Evolutionary conservation across 2,113 vertebrate species (phyloP), one percentile per base, ranked within the genome.

Genomic region (Prietella phreatophila): DNA sequence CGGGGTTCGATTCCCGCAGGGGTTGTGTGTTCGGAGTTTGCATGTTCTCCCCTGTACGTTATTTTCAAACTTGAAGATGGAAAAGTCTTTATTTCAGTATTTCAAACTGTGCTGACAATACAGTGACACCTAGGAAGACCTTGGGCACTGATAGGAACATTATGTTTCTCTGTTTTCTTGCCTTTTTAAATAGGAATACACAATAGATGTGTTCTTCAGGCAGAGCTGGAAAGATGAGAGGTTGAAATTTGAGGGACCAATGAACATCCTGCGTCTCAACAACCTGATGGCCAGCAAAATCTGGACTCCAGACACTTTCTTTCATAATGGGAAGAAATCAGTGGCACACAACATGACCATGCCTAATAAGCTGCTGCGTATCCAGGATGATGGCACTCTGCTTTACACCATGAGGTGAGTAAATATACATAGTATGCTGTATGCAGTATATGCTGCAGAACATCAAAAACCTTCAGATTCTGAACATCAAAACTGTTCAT

Each of bases 281-380:
- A 99, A 99, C 92, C 94, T 99, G 93, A 99, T 99, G 98, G 98
- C 98, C 82, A 99, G 98, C 95, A 99, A 99, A 94, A 99, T 99
- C 92, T 99, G 98, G 98, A 99, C 98, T 47, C 98, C 98, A 42
- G 98, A 99, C 91, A 99, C 98, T 14, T 99, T 99, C 94, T 99
- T 99, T 94, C 98, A 99, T 91, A 99, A 99, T 58, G 98, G 98
- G 75, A 99, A 99, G 88, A 99, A 99, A 91, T 99, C 98, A 0
- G 98, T 99, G 89, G 98, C 98, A 90, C 98, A 99, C 91, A 99
- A 99, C 91, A 99, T 99, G 98, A 99, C 98, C 9, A 99, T 99
- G 98, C 98, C 98, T 39, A 99, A 99, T 87, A 99, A 99, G 75
- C 96, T 99, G n/a, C 91, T 99, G 84, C 94, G 98, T 91, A 99